Conservation (phyloP, 2,113 vertebrate genomes). For the Uria lomvia region DNA sequence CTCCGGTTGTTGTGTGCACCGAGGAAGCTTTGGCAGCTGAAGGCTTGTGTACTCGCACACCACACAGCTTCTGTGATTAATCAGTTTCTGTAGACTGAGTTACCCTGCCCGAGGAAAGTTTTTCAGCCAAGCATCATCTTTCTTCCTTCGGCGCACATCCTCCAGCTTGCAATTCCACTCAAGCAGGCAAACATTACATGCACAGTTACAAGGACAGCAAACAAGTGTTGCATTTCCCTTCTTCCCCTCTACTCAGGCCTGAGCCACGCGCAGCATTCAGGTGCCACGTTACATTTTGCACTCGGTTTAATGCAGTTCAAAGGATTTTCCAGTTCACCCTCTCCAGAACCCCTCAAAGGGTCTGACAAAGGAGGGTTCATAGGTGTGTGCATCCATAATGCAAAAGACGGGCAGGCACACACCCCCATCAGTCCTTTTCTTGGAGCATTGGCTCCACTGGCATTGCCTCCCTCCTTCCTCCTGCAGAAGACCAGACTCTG, state of each 20-base stretch:
- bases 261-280: background rate
- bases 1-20: background rate
- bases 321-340: background rate
- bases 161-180: background rate
- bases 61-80: background rate
- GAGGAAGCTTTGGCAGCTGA: background rate
- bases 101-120: background rate
- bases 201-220: background rate
- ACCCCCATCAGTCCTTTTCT: background rate
- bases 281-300: background rate
- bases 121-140: background rate
- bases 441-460: background rate
- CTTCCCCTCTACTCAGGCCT: background rate
- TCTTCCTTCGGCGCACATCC: background rate
- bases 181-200: background rate
- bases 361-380: background rate
- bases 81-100: background rate
- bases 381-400: background rate
- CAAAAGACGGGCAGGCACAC: background rate
- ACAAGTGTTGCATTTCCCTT: background rate
- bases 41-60: accelerated
- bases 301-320: background rate
- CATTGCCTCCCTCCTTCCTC: background rate
- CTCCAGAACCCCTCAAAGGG: background rate
- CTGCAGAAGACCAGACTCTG: background rate